Percentiles rank a stretch among this genome's conserved stretches.
Conservation (phyloP, 2,113 vertebrate species). For the Ovibos moschatus region DNA sequence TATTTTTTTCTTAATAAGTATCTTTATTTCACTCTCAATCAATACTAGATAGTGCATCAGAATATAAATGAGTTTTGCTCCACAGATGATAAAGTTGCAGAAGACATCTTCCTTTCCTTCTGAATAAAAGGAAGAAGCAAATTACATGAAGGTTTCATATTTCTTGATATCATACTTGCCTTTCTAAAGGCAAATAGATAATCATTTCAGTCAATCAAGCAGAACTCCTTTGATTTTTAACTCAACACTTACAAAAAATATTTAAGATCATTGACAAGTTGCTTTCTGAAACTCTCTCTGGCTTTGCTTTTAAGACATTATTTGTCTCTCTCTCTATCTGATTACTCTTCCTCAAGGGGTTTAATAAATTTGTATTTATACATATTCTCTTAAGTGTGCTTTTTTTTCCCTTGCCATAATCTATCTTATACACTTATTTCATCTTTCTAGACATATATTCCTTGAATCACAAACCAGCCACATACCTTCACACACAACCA, state of each 20-base stretch:
- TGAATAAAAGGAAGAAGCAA: not conserved
- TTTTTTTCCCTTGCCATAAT: not conserved
- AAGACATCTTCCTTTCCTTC: not conserved
- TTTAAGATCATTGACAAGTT: not conserved
- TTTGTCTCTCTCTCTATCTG: not conserved
- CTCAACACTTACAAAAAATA: not conserved
- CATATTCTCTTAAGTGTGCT: not conserved
- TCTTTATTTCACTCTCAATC: not conserved
- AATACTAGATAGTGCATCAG: not conserved
- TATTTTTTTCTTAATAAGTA: not conserved
- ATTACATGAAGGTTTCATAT: not conserved
- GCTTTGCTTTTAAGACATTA: not conserved
- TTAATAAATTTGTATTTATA: not conserved
- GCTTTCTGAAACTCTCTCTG: not conserved
- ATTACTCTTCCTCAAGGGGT: not conserved
- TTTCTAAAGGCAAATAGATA: constrained; percentile 8
- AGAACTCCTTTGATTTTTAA: not conserved
- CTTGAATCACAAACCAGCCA: not conserved
- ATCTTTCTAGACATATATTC: not conserved
- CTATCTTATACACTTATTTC: not conserved
- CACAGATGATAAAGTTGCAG: not conserved
- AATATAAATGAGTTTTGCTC: not conserved
- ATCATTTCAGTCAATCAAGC: not conserved
- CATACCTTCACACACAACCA: not conserved
- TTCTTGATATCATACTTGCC: not conserved